Evolutionary conservation across 2,113 vertebrate species (phyloP).

Genomic region (Ceyx cyanopectus): DNA sequence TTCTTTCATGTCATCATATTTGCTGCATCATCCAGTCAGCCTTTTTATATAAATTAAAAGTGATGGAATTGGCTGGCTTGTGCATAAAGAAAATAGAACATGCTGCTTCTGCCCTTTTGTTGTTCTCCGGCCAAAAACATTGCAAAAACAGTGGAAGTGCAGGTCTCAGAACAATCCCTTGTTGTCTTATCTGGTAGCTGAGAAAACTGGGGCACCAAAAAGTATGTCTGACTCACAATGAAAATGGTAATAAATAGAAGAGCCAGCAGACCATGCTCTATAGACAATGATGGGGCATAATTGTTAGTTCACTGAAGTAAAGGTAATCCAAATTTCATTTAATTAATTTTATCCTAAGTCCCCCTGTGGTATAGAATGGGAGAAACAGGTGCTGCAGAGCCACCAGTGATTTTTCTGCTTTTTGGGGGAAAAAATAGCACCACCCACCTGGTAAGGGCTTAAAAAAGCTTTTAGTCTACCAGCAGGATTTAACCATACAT

Average conservation of each 20-base stretch:
- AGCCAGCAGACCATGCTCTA: neutral
- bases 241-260: neutral
- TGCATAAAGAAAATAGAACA: neutral
- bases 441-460: neutral
- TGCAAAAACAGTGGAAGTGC: neutral
- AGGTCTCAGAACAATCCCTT: neutral
- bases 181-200: neutral
- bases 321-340: neutral
- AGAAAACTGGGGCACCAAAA: neutral
- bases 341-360: neutral
- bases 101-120: accelerated
- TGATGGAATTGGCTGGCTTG: neutral
- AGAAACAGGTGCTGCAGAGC: neutral
- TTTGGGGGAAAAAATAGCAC: neutral
- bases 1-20: neutral
- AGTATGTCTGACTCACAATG: neutral
- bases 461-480: neutral
- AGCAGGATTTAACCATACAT: neutral
- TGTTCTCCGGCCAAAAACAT: neutral
- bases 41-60: neutral
- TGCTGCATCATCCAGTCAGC: neutral
- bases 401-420: neutral
- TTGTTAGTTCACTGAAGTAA: neutral
- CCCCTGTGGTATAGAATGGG: neutral
- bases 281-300: neutral